Evolutionary conservation across 2,797 vertebrate genomes (phyloP).

Genomic region (Eulemur rubriventer): DNA sequence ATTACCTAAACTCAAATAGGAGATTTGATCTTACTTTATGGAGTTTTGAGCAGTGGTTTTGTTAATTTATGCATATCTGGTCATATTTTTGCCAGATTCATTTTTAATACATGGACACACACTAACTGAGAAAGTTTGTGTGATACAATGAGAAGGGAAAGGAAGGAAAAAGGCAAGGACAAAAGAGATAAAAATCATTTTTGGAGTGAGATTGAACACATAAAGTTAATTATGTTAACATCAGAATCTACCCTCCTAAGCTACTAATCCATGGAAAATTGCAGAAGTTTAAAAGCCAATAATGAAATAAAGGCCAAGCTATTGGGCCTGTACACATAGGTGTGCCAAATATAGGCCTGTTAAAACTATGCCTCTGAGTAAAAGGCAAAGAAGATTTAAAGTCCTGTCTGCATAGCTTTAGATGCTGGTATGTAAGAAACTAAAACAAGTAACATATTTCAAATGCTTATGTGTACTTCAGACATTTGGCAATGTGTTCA

Average conservation of each 20-base stretch:
- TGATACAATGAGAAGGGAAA: neutral
- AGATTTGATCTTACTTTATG: neutral
- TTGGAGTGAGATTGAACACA: neutral
- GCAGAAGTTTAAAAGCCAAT: neutral
- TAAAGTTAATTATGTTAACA: neutral
- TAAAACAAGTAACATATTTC: neutral
- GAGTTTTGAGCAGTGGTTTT: neutral
- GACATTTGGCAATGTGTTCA: neutral
- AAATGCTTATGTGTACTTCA: neutral
- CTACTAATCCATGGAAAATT: constrained; percentile 1
- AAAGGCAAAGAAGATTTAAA: neutral
- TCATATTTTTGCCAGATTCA: neutral
- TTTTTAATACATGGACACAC: neutral
- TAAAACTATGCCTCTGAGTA: neutral
- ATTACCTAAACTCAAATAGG: neutral
- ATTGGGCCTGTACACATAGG: neutral
- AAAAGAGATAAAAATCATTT: neutral
- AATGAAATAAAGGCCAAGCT: neutral
- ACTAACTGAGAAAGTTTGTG: neutral
- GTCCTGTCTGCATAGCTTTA: neutral
- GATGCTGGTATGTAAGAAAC: neutral
- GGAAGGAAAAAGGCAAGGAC: neutral
- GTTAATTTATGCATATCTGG: neutral
- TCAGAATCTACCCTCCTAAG: neutral
- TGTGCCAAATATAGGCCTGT: neutral